A percentile compares a stretch with the other conserved stretches of the same genome.
Conservation (phyloP, 2,888 invertebrate species). For the Drosophila mimetica region DNA sequence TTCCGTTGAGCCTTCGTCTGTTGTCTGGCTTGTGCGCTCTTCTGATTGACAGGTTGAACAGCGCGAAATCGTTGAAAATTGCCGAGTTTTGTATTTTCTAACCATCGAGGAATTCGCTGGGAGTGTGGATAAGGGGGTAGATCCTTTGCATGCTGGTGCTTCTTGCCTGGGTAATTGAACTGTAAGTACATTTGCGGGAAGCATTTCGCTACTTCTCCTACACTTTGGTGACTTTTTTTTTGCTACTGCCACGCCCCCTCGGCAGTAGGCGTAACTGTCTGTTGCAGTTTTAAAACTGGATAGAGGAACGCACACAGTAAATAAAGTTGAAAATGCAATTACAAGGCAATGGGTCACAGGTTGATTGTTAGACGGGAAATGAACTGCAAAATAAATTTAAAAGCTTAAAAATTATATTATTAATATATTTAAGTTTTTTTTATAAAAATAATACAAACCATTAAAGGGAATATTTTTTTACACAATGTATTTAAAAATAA, state of each 20-base stretch:
- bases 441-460: no score
- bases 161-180: slow-evolving; percentile 68
- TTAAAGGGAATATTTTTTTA: no score
- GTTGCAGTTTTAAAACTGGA: slow-evolving; percentile 21
- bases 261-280: slow-evolving; percentile 22
- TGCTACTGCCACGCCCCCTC: slow-evolving; percentile 25
- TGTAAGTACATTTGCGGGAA: slow-evolving; percentile 62
- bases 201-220: slow-evolving; percentile 9
- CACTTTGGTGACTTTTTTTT: slow-evolving; percentile 9
- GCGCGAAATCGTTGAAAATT: slow-evolving; percentile 54
- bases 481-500: no score
- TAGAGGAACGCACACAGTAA: slow-evolving; percentile 66
- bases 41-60: slow-evolving; percentile 72
- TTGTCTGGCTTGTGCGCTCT: slow-evolving; percentile 60
- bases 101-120: slow-evolving; percentile 8
- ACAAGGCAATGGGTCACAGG: slow-evolving; percentile 74
- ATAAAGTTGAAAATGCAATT: slow-evolving; percentile 79
- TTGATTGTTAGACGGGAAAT: slow-evolving; percentile 57
- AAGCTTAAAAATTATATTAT: not conserved
- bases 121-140: not conserved
- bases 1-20: slow-evolving; percentile 46
- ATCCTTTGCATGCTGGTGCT: slow-evolving; percentile 22
- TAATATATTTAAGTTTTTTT: no score
- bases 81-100: slow-evolving; percentile 63
- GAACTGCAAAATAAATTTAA: slow-evolving; percentile 16